Evolutionary conservation across 1,140 invertebrate species (phyloP), one percentile per base, ranked within the genome.

Genomic region (Sitophilus oryzae): DNA sequence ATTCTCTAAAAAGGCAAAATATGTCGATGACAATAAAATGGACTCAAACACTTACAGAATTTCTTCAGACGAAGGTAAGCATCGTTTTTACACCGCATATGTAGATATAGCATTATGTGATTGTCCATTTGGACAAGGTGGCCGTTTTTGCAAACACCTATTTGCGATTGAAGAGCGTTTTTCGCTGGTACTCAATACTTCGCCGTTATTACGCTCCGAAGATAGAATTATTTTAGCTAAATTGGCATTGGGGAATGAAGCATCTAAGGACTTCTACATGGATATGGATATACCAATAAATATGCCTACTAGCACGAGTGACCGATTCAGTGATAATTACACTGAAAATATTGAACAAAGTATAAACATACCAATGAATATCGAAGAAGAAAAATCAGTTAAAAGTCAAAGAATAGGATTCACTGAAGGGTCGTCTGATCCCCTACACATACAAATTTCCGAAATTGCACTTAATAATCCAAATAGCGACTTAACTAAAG

Each of bases 1-100:
- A 40, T 40, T 40, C 15, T 40, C 37, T 40, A 40, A 40, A 40
- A 40, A 40, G 37, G 37, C 37, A 40, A 40, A 40, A 40, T 40
- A 9, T 14, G 9, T 40, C 37, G 37, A 40, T 40, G 37, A 11
- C 9, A 9, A 40, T 40, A 40, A 40, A 40, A 40, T 40, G 9
- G 37, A 40, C 9, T 40, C 15, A 40, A 40, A 14, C 10, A 40
- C 37, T 40, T 40, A 40, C 37, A 40, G 37, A 40, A n/a, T n/a
- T n/a, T n/a, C n/a, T n/a, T n/a, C n/a, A n/a, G n/a, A n/a, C n/a
- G n/a, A n/a, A 40, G 37, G 16, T 40, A 40, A 16, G 37, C 5
- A 40, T 40, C 9, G 9, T n/a, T n/a, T n/a, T n/a, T n/a, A n/a
- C n/a, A n/a, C n/a, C n/a, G 37, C 37, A 40, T 40, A 40, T 40